A percentile compares a stretch with the other conserved stretches of the same genome.
Conservation (phyloP, 2,797 vertebrate genomes). For the Lepilemur ruficaudatus region DNA sequence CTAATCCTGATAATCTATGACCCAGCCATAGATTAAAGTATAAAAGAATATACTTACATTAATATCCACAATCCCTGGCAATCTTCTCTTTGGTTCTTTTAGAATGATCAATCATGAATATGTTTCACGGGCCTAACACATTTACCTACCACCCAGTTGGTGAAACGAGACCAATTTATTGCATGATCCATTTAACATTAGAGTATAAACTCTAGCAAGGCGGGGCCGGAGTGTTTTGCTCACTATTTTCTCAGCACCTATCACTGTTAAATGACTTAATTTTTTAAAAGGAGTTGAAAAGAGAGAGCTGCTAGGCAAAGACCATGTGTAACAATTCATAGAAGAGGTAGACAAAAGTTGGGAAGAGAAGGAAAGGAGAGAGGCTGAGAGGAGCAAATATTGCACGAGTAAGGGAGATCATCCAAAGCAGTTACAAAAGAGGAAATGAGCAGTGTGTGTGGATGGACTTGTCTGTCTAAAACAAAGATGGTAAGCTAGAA, state of each 20-base stretch:
- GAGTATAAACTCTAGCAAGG: not conserved
- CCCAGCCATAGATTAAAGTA: not conserved
- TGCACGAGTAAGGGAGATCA: not conserved
- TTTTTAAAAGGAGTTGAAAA: not conserved
- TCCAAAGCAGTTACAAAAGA: not conserved
- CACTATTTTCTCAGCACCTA: not conserved
- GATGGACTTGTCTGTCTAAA: not conserved
- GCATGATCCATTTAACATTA: not conserved
- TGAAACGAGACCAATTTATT: constrained; percentile 9
- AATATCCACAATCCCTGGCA: constrained; percentile 4
- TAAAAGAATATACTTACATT: constrained; percentile 4
- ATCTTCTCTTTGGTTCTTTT: not conserved
- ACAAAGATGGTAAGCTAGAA: not conserved
- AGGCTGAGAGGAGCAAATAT: not conserved
- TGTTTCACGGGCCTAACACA: not conserved
- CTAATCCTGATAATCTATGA: not conserved
- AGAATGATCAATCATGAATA: not conserved
- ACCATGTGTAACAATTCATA: not conserved
- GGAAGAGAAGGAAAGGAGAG: not conserved
- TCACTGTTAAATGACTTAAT: not conserved
- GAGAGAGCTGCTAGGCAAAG: not conserved
- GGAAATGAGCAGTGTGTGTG: not conserved
- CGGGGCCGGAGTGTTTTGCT: not conserved
- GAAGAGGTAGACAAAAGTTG: not conserved
- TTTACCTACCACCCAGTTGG: not conserved